Evolutionary conservation across 1,140 invertebrate genomes (phyloP), one percentile per base, ranked within the genome.

Genomic region (Calliphora vicina): DNA sequence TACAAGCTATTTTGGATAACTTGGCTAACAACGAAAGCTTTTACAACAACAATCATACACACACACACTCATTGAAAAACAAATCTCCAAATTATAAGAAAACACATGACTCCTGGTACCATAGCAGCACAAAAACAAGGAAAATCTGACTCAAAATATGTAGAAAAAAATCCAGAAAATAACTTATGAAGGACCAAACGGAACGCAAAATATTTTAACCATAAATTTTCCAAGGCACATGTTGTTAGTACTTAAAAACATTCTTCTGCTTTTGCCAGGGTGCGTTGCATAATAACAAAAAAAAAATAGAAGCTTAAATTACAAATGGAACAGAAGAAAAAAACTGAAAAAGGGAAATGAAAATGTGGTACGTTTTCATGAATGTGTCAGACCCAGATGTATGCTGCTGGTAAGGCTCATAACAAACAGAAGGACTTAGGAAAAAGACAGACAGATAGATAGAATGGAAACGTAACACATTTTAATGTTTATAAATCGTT

Each of bases 21-120:
- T 27, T 35, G 5, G 72, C 6, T 74, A 35, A 74, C 13, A 50
- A 35, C 35, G 45, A 50, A 50, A 50, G 35, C 35, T 35, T 10
- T 35, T 35, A 35, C 35, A 35, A 35, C 35, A 35, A 50, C 45
- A 50, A 12, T 17, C 45, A 50, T 12, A 35, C 35, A 35, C 10
- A 50, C 72, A 74, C 72, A 35, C 72, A 71, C 35, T 8, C 35
- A 35, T 35, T 35, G 67, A 12, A 74, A 74, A 74, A 13, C 13
- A 43, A 78, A 78, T 78, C 74, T 15, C 74, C n/a, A 78, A 78
- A 23, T 43, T 78, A 43, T 76, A 35, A 76, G 73, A 43, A 76
- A 76, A 42, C 73, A 76, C 27, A 76, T 43, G 35, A 45, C 35
- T 78, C n/a, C 35, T 23, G 74, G 61, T 67, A 67, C 9, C 73